Percentiles rank a stretch among this genome's conserved stretches.
These are phyloP conservation scores for Crossocerus cetratus DNA, from an alignment of 2,888 invertebrate species.

Conservation along the genomic window DNA sequence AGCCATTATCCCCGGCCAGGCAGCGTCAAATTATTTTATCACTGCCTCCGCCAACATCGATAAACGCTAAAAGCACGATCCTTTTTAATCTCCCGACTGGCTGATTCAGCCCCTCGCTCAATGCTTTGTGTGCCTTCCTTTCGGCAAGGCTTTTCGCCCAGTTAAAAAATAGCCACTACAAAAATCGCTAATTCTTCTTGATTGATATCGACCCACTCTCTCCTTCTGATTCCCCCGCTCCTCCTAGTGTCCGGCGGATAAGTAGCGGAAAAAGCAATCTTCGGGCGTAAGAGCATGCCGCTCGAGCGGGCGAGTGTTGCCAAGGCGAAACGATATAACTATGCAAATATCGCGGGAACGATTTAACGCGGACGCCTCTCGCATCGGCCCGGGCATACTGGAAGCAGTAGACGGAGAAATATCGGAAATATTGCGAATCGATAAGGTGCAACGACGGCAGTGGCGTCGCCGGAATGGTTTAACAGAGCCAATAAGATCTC, in stretches of 20 bases:
- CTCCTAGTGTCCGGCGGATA: too few species aligned
- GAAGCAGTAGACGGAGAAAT: slow-evolving; percentile 19
- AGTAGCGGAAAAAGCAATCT: too few species aligned
- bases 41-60: slow-evolving; percentile 43
- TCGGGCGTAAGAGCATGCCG: too few species aligned
- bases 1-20: slow-evolving; percentile 50
- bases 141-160: background rate
- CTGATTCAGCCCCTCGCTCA: slow-evolving; percentile 34
- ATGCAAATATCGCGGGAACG: slow-evolving; percentile 2
- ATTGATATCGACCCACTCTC: background rate
- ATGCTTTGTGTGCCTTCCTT: slow-evolving; percentile 6
- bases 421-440: slow-evolving; percentile 32
- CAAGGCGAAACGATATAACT: background rate
- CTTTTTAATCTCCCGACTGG: slow-evolving; percentile 29
- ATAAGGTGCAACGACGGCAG: slow-evolving; percentile 37
- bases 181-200: background rate
- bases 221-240: too few species aligned
- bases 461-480: slow-evolving; percentile 31
- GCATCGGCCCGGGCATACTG: slow-evolving; percentile 3
- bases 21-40: slow-evolving; percentile 62
- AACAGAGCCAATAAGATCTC: slow-evolving; percentile 55
- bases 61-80: slow-evolving; percentile 51
- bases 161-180: background rate
- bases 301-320: background rate
- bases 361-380: background rate